These are phyloP conservation scores for Trissonchulus sp. DNA, from an alignment of 2,888 invertebrate species.

Conservation along the genomic window DNA sequence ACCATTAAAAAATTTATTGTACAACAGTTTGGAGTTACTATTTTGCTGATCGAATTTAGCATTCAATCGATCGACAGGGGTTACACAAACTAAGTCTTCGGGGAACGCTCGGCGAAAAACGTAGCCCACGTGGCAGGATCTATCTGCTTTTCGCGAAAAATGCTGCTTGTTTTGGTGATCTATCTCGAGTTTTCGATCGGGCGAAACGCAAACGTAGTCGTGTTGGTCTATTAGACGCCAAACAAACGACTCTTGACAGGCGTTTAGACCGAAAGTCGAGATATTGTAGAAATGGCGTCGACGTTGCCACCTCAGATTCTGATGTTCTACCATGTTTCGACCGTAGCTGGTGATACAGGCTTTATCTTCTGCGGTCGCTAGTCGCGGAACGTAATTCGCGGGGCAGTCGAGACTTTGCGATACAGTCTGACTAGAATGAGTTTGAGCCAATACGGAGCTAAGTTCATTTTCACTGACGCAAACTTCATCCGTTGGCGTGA, in stretches of 20 bases:
- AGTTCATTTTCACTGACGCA: neutral
- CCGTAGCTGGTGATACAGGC: neutral
- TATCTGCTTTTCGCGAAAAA: neutral
- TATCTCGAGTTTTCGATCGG: neutral
- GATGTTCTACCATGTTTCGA: neutral
- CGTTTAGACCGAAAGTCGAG: constrained; percentile 13
- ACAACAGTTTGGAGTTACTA: neutral
- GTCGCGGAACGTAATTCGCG: neutral
- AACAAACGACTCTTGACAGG: neutral
- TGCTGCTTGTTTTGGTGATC: neutral
- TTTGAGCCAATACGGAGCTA: neutral
- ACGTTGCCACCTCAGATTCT: neutral
- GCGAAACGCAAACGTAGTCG: constrained; percentile 19
- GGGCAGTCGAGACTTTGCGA: neutral
- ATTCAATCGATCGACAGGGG: neutral
- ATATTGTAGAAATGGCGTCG: neutral
- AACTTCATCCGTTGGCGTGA: neutral
- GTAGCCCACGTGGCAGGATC: neutral
- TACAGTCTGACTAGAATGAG: neutral
- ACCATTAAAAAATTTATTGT: constrained; percentile 21
- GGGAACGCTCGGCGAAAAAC: constrained; percentile 20
- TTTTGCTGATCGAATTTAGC: neutral
- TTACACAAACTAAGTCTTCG: constrained; percentile 20
- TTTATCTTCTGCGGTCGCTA: neutral
- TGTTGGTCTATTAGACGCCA: constrained; percentile 15